Evolutionary conservation across 2,797 vertebrate species (phyloP).

Genomic region (Oreochromis grahami): DNA sequence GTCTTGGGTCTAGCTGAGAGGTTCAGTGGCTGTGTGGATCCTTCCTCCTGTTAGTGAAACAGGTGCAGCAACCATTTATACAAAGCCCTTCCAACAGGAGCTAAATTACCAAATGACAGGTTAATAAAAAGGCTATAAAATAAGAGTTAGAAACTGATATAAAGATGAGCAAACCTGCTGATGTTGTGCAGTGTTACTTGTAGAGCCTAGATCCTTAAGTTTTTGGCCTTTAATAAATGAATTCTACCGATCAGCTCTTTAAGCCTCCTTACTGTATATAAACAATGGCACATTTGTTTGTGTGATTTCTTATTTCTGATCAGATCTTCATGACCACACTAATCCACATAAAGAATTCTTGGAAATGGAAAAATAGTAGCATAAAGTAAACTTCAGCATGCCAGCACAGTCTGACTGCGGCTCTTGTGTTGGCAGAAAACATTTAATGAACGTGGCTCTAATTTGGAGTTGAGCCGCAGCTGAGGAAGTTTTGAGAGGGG

Average conservation of each 20-base stretch:
- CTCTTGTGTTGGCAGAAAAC: not conserved
- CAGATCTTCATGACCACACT: conserved; percentile 12
- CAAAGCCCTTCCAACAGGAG: not conserved
- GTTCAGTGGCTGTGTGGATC: conserved; percentile 89
- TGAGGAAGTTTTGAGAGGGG: not conserved
- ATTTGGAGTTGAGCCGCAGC: conserved; percentile 25
- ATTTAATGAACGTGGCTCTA: conserved; percentile 30
- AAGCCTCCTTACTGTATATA: not conserved
- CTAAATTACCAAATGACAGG: not conserved
- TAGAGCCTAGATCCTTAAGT: not conserved
- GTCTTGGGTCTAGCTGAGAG: conserved; percentile 92
- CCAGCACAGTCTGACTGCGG: not conserved
- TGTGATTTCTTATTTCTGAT: not conserved
- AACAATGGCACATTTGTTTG: conserved; percentile 11
- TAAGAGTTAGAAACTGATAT: not conserved
- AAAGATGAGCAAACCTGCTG: not conserved
- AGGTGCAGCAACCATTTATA: not conserved
- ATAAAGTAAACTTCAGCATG: not conserved
- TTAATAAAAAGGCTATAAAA: not conserved
- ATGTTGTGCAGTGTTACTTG: not conserved
- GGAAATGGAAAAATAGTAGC: conserved; percentile 4
- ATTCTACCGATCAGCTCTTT: not conserved
- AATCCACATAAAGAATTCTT: conserved; percentile 1
- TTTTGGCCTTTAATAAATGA: not conserved
- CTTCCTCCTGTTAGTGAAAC: conserved; percentile 80